Conservation (phyloP, 2,888 invertebrate species). For the Agrochola litura region DNA sequence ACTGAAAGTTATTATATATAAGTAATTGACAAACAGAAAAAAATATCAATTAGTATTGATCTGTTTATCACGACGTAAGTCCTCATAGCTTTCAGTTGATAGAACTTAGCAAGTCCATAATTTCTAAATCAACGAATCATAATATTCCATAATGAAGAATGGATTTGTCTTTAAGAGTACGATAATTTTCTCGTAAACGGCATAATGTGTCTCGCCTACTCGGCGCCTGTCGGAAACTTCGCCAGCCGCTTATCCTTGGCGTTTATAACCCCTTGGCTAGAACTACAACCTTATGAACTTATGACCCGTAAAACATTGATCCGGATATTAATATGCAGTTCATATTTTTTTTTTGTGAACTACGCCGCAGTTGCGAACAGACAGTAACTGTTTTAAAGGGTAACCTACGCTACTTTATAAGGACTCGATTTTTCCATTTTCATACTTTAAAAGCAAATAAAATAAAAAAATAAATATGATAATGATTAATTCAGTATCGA, state of each 20-base stretch:
- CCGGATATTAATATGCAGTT: conserved; percentile 13
- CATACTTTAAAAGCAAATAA: no score
- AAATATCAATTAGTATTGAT: not conserved
- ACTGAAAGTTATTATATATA: not conserved
- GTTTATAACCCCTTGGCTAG: conserved; percentile 20
- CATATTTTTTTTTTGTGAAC: not conserved
- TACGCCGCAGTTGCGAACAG: not conserved
- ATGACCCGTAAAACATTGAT: conserved; percentile 22
- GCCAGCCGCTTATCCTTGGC: conserved; percentile 11
- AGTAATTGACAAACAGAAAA: not conserved
- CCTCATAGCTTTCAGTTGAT: not conserved
- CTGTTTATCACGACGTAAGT: not conserved
- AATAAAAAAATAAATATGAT: no score
- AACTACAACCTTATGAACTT: conserved; percentile 38
- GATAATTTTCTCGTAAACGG: conserved; percentile 44
- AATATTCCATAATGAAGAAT: not conserved
- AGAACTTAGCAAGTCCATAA: conserved; percentile 9
- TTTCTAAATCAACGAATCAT: conserved; percentile 17
- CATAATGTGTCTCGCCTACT: conserved; percentile 52
- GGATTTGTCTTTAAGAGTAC: conserved; percentile 21
- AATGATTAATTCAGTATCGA: no score
- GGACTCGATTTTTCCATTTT: not conserved
- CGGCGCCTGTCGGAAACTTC: conserved; percentile 52
- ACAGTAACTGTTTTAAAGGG: not conserved
- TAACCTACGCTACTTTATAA: no score